Conservation (phyloP, 64 coral and sea anemone genomes). For the Stylophora pistillata region DNA sequence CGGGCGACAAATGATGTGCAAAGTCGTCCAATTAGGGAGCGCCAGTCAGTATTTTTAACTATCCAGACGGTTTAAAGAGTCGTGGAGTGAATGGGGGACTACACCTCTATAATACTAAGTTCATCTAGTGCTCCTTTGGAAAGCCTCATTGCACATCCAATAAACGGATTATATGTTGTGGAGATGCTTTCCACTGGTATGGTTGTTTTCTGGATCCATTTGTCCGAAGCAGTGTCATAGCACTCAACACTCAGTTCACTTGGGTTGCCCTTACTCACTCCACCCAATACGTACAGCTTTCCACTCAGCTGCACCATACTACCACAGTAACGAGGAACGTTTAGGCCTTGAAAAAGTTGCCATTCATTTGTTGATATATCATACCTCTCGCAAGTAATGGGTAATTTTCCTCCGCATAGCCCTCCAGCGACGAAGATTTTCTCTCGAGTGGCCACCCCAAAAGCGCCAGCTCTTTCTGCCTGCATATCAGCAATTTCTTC, state of each 20-base stretch:
- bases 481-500: too few relatives aligned
- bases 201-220: neutral
- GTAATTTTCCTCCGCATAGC: too few relatives aligned
- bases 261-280: neutral
- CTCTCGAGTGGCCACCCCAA: too few relatives aligned
- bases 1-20: too few relatives aligned
- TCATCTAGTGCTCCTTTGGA: conserved; percentile 8
- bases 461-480: too few relatives aligned
- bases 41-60: too few relatives aligned
- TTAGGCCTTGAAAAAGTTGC: too few relatives aligned
- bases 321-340: too few relatives aligned
- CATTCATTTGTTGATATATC: neutral
- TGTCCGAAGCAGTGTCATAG: neutral
- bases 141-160: neutral
- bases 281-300: neutral
- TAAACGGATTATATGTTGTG: neutral
- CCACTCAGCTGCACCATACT: neutral
- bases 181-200: neutral
- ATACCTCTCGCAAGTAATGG: neutral
- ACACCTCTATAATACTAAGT: too few relatives aligned
- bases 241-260: neutral
- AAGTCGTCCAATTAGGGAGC: too few relatives aligned
- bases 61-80: too few relatives aligned
- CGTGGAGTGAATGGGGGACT: too few relatives aligned
- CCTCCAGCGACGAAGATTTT: neutral